A percentile compares a stretch with the other conserved stretches of the same genome.
Conservation (phyloP, 2,888 invertebrate genomes). For the Epinotia demarniana region DNA sequence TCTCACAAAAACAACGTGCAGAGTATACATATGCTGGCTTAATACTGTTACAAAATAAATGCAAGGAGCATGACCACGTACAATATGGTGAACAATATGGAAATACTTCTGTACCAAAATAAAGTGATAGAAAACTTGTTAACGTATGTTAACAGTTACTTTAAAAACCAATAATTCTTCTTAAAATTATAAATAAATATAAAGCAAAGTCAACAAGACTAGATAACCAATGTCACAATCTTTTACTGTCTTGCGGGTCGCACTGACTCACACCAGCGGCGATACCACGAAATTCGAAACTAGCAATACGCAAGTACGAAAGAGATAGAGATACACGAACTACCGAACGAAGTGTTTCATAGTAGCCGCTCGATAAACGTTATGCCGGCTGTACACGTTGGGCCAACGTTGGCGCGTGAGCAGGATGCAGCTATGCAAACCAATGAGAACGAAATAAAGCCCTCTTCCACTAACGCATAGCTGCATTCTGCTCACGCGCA, state of each 20-base stretch:
- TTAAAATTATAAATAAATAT: background rate
- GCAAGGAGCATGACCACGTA: constrained; percentile 27
- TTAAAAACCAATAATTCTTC: background rate
- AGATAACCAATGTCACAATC: background rate
- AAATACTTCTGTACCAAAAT: constrained; percentile 1
- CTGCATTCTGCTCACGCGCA: too few species aligned
- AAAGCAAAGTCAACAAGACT: background rate
- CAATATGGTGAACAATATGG: background rate
- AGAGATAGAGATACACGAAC: too few species aligned
- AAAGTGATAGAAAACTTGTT: constrained; percentile 3
- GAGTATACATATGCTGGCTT: background rate
- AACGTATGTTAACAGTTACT: constrained; percentile 11
- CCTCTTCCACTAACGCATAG: too few species aligned
- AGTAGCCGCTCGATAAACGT: too few species aligned
- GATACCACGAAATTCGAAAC: background rate
- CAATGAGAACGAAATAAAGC: too few species aligned
- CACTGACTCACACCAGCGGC: too few species aligned
- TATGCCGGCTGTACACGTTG: too few species aligned
- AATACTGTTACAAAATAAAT: constrained; percentile 34
- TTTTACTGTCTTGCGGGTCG: background rate
- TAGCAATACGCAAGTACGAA: too few species aligned
- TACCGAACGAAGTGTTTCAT: too few species aligned
- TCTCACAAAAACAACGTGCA: constrained; percentile 6
- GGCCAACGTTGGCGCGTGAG: too few species aligned
- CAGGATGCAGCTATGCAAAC: too few species aligned